Evolutionary conservation across 2,888 invertebrate genomes (phyloP), one percentile per base, ranked within the genome.

Genomic region (Pocota personata): DNA sequence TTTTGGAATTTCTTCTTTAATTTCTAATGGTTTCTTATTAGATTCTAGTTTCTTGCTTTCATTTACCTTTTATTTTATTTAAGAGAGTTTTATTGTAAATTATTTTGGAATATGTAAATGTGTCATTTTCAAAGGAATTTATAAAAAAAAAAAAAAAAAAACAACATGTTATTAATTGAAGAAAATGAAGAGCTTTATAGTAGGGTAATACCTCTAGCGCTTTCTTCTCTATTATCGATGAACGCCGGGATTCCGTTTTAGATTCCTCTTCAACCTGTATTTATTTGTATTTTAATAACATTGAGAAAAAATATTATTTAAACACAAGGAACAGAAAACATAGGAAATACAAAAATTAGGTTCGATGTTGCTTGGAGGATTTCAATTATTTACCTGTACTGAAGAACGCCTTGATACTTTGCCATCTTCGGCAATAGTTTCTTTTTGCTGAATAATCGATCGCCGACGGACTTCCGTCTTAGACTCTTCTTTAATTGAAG

Each of bases 1-100:
- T 92, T 94, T 94, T 89, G 94, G 94, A 91, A 94, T 93, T 91
- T 94, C 94, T 92, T 94, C 95, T 89, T 94, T 93, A 58, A 90
- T 87, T 67, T 90, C 88, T 91, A 94, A 94, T 75, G 94, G 93
- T 90, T 94, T 94, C 91, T 93, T 91, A 88, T 90, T 89, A 30
- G 91, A 89, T 72, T 90, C 90, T 73, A 91, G 58, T 77, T 89
- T 89, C 58, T 90, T 90, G 82, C 77, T 89, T 79, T 89, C 90
- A 72, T 88, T 82, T 88, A 90, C 88, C 89, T 91, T 87, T 30
- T 55, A 27, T n/a, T 40, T 58, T 12, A 57, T 71, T 57, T 57
- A 7, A 40, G 32, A 16, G 0, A 10, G 32, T 46, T 67, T 40
- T 6, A 4, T 21, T 55, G 40, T 16, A 1, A 40, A 16, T 57